Evolutionary conservation across 2,797 vertebrate species (phyloP).

Genomic region (Pseudochirops cupreus): DNA sequence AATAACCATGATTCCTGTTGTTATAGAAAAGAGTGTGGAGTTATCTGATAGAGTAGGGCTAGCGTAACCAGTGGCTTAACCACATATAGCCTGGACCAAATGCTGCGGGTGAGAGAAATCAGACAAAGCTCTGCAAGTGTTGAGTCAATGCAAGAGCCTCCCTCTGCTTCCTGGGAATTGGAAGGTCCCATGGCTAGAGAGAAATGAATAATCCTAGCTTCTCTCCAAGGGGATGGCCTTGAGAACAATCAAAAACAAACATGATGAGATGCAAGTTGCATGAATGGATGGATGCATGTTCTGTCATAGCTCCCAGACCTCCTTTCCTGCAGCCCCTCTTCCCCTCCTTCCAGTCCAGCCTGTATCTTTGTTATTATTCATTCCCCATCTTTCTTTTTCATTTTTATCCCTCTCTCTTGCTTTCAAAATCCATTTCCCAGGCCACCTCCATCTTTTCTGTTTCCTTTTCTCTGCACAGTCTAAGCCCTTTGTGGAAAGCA

Average conservation of each 20-base stretch:
- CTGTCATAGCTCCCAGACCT: neutral
- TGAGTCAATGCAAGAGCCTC: neutral
- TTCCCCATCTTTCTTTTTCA: neutral
- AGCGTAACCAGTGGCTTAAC: neutral
- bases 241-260: neutral
- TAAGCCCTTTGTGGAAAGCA: neutral
- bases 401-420: neutral
- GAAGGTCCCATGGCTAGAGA: neutral
- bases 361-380: neutral
- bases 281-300: neutral
- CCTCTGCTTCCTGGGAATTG: neutral
- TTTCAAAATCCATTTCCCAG: neutral
- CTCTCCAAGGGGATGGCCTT: neutral
- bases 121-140: neutral
- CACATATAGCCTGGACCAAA: neutral
- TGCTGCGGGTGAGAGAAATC: constrained; percentile 16
- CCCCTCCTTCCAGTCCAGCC: neutral
- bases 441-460: neutral
- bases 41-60: neutral
- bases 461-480: neutral
- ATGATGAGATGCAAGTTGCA: neutral
- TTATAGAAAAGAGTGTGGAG: neutral
- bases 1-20: constrained; percentile 37
- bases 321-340: neutral
- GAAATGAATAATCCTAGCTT: neutral